These are phyloP conservation scores for Drosophila tani DNA, from an alignment of 1,140 invertebrate genomes.

Conservation along the genomic window DNA sequence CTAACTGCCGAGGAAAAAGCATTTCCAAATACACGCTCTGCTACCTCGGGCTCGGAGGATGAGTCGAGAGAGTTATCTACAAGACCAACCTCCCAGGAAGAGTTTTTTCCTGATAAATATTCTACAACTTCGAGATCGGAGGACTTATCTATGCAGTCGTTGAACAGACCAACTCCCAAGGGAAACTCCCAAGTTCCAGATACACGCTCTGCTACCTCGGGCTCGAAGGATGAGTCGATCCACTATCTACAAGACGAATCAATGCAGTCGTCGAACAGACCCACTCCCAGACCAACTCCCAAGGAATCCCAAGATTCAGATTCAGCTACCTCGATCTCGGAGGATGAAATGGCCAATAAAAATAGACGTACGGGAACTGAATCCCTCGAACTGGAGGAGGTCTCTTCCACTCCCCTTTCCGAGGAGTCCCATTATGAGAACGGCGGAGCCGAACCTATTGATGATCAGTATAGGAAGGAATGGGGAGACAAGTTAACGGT, in stretches of 20 bases:
- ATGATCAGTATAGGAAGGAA: slow-evolving; percentile 3
- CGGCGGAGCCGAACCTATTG: not conserved
- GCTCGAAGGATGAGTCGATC: not conserved
- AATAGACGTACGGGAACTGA: not conserved
- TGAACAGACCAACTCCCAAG: not conserved
- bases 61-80: no score
- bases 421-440: not conserved
- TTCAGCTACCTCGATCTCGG: no score
- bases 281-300: no score
- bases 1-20: no score
- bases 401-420: not conserved
- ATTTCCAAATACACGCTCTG: no score
- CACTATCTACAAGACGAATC: not conserved
- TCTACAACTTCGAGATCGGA: not conserved
- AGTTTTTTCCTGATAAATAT: not conserved
- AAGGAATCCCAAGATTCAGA: no score
- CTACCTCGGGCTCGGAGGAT: no score
- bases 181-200: not conserved
- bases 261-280: no score
- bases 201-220: not conserved
- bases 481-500: slow-evolving; percentile 22
- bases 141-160: not conserved
- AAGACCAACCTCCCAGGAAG: no score
- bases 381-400: not conserved
- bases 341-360: no score